Base-by-base conservation (phyloP, 2,888 invertebrate species). In the Odontocerum albicorne region DNA sequence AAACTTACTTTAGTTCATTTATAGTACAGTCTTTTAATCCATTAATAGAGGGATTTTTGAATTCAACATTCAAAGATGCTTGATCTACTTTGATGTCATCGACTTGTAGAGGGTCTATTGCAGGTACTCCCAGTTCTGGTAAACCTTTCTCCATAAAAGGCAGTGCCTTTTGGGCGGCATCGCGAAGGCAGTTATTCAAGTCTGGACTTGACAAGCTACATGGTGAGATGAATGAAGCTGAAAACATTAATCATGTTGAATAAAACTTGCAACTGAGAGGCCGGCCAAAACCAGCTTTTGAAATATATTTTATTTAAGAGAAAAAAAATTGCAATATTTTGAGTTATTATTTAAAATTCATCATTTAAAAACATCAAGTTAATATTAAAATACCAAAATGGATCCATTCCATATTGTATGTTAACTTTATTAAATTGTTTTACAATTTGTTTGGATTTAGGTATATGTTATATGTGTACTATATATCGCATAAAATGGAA, bases 1-100 rank as follows among this genome's bases (percentile, higher is more conserved):
- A 27, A 8, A 46, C 40, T 42, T 50, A 60, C 60, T 49, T 58
- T n/a, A 60, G 20, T 33, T 44, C 42, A 15, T 60, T 57, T 13
- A 60, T 55, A 8, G 19, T 57, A 13, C 55, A 45, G 13, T 38
- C 8, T 31, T 50, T 55, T 1, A 60, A 22, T n/a, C 60, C 60
- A n/a, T 19, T n/a, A 19, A 57, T 58, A 10, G n/a, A 22, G n/a
- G 44, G 20, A 1, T 45, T 31, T 13, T 36, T 43, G 10, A 60
- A 51, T 32, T 40, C 12, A 4, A 60, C 42, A 10, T 55, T 60
- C 12, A 60, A 22, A 2, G 57, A 43, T 2, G 51, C 49, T 36
- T 60, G 53, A 32, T 60, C 43, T 10, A 58, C 49, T 3, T 4
- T 27, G 10, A 60, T 46, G 20, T 58, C 49, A 12, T 40, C 51